Base-by-base conservation (phyloP, 2,113 vertebrate genomes). In the Phylloscopus trochiloides region DNA sequence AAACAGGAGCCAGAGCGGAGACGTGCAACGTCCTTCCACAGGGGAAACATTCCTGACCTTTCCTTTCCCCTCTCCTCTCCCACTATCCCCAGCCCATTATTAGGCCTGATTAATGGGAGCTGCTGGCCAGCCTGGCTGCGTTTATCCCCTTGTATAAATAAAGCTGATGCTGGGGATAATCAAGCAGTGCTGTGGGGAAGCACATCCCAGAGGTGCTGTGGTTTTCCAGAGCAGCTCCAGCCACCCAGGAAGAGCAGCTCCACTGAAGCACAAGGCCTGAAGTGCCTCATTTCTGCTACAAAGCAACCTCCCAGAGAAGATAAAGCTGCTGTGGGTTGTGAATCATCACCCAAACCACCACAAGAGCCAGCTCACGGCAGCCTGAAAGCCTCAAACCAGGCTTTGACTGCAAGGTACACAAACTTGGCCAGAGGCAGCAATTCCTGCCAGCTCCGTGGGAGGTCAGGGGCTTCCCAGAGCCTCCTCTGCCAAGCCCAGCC, bases 41-140 rank as follows among this genome's bases (percentile, higher is more conserved):
- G 26, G 0, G 28, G 75, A 51, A 70, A 57, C 82, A 90, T 78
- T 93, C 8, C 5, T 0, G 26, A 63, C 55, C 82, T 88, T 11
- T 43, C 52, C 94, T 67, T 47, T 36, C 63, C 82, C 90, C 82
- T 95, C 12, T n/a, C 34, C 75, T 57, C 75, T 88, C 78, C 79
- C 26, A 1, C n/a, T 63, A 74, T 73, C 68, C 92, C 72, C 18
- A 12, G 88, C 71, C 93, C 47, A 7, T 87, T 73, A 73, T 13
- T 66, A 66, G 83, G 66, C 13, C 79, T 96, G 95, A 96, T 94
- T 36, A 88, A 97, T 92, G 92, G 67, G 79, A 71, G 38, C 68
- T 45, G 78, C 85, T 66, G 80, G 90, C 93, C 93, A 82, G 91
- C 26, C 89, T 24, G 86, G 92, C 90, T 50, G 22, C 6, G 0